A percentile compares a stretch with the other conserved stretches of the same genome.
These are phyloP conservation scores for Trimorus sp. DNA, from an alignment of 2,888 invertebrate species.

Conservation along the genomic window DNA sequence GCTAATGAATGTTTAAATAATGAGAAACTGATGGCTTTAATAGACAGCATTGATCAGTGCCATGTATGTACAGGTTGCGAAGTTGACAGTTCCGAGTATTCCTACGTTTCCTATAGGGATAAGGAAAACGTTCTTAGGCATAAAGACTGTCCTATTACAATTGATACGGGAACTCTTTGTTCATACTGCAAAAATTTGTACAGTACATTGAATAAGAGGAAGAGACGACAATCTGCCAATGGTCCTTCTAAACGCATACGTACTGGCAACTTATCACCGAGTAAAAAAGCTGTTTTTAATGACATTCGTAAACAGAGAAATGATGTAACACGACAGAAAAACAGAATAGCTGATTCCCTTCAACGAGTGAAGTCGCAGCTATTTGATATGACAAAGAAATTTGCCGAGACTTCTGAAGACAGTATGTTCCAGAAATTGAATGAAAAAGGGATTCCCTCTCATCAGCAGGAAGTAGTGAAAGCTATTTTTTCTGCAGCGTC, in stretches of 20 bases:
- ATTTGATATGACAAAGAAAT: constrained; percentile 6
- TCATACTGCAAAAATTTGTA: neutral
- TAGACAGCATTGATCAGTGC: constrained; percentile 4
- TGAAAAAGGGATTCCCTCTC: constrained; percentile 5
- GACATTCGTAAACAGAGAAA: constrained; percentile 11
- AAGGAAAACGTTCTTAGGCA: constrained; percentile 3
- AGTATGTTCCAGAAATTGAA: constrained; percentile 7
- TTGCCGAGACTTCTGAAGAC: constrained; percentile 7
- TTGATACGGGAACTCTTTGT: neutral
- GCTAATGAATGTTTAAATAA: neutral
- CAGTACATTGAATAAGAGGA: constrained; percentile 12
- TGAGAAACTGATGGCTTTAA: neutral
- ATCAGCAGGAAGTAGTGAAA: constrained; percentile 14
- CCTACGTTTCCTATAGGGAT: constrained; percentile 3
- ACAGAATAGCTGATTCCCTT: neutral
- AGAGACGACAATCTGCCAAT: neutral
- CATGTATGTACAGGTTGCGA: constrained; percentile 10
- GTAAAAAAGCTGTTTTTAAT: neutral
- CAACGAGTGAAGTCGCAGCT: constrained; percentile 10
- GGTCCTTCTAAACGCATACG: neutral
- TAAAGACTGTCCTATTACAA: constrained; percentile 2
- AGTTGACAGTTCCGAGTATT: constrained; percentile 10
- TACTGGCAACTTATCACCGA: constrained; percentile 5
- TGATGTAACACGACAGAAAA: neutral
- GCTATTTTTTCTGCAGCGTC: constrained; percentile 3